Percentiles rank a stretch among this genome's conserved stretches.
Evolutionary conservation across 2,113 vertebrate genomes (phyloP).

Genomic region (Misgurnus anguillicaudatus): DNA sequence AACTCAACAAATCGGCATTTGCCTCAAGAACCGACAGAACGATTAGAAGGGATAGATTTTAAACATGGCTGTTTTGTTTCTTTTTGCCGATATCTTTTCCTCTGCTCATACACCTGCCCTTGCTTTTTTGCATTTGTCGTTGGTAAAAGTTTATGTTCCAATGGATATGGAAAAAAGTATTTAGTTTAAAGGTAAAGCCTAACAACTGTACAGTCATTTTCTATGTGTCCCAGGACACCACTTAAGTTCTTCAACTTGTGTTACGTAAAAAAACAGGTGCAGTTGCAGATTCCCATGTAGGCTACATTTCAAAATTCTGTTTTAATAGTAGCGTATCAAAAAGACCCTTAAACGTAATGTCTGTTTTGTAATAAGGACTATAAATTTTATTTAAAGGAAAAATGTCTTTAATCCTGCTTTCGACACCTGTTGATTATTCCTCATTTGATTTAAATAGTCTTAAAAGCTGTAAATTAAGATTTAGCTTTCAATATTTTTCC

Average conservation of each 20-base stretch:
- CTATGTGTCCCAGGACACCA: constrained; percentile 66
- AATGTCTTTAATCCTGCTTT: constrained; percentile 68
- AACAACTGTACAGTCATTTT: constrained; percentile 68
- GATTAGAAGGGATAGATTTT: constrained; percentile 65
- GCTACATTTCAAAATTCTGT: constrained; percentile 99
- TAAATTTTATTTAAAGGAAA: constrained; percentile 71
- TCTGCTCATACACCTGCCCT: constrained; percentile 59
- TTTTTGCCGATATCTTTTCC: constrained; percentile 62
- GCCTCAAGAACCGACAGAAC: constrained; percentile 67
- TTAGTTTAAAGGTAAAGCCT: constrained; percentile 64
- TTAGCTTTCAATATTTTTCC: constrained; percentile 78
- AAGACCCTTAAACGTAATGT: constrained; percentile 70
- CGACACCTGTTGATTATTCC: constrained; percentile 67
- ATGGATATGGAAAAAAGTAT: constrained; percentile 64
- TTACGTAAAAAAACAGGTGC: constrained; percentile 74
- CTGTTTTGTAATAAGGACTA: constrained; percentile 71
- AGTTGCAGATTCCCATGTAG: constrained; percentile 99
- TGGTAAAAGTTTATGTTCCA: constrained; percentile 62
- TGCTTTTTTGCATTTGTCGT: constrained; percentile 76
- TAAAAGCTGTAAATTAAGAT: constrained; percentile 77
- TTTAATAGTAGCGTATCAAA: constrained; percentile 74
- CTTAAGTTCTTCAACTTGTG: constrained; percentile 75
- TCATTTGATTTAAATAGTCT: constrained; percentile 81
- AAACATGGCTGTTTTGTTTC: constrained; percentile 57
- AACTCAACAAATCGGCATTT: constrained; percentile 66